A percentile compares a stretch with the other conserved stretches of the same genome.
Conservation (phyloP, 2,113 vertebrate genomes). For the Bettongia penicillata region DNA sequence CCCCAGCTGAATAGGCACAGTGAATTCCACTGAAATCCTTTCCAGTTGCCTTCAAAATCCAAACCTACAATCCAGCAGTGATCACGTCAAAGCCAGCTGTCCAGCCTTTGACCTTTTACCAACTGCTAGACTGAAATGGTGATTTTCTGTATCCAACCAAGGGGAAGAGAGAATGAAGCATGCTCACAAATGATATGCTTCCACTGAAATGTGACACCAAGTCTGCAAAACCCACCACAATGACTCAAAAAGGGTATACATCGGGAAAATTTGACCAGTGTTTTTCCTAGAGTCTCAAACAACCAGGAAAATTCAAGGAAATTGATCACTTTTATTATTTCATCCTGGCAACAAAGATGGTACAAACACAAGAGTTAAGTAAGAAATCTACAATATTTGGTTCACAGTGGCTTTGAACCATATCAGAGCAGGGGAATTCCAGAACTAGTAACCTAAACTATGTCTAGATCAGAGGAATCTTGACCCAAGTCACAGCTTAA, state of each 20-base stretch:
- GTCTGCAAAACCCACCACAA: neutral
- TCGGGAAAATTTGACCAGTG: neutral
- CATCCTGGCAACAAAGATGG: slow-evolving; percentile 9
- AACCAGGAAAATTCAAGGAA: slow-evolving; percentile 24
- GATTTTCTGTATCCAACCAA: neutral
- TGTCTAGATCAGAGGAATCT: neutral
- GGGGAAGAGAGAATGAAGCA: neutral
- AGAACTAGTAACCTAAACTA: neutral
- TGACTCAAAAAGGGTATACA: neutral
- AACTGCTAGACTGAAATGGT: neutral
- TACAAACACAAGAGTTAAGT: neutral
- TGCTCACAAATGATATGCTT: neutral
- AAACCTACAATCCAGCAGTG: neutral
- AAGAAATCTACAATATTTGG: neutral
- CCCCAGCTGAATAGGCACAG: neutral
- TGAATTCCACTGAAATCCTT: neutral
- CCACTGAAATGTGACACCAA: neutral
- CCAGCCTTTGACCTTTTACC: too few relatives aligned
- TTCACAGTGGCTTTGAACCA: neutral
- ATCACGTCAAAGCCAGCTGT: too few relatives aligned
- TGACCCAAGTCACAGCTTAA: slow-evolving; percentile 16
- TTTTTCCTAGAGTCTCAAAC: neutral
- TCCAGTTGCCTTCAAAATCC: neutral
- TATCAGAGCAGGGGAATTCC: neutral
- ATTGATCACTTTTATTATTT: neutral